phyloP scores from a whole-genome alignment of 2,888 invertebrate genomes.

The Itoplectis maculator region DNA sequence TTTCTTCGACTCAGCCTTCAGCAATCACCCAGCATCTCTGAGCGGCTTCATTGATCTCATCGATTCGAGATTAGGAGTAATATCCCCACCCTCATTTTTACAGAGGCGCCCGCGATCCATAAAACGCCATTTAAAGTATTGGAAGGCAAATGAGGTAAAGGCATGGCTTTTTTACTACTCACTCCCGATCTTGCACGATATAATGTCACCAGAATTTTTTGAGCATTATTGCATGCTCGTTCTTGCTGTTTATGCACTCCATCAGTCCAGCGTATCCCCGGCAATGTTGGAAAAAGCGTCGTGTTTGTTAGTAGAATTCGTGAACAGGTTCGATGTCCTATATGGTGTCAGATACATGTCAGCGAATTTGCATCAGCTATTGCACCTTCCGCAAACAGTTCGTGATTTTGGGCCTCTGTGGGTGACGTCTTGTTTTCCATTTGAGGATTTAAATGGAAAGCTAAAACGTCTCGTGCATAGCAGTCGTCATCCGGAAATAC shows the following conservation, averaged over 20 bases:
- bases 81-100: conserved; percentile 64
- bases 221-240: conserved; percentile 68
- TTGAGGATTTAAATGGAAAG: conserved; percentile 61
- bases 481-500: conserved; percentile 14
- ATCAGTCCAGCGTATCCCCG: conserved; percentile 60
- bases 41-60: conserved; percentile 42
- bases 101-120: conserved; percentile 63
- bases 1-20: conserved; percentile 56
- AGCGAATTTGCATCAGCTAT: conserved; percentile 54
- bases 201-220: conserved; percentile 66
- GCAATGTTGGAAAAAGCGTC: conserved; percentile 56
- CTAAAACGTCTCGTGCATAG: conserved; percentile 13
- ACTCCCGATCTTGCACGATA: conserved; percentile 64
- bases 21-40: conserved; percentile 49
- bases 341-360: conserved; percentile 65
- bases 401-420: conserved; percentile 58
- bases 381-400: conserved; percentile 56
- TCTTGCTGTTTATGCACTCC: conserved; percentile 61
- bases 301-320: conserved; percentile 56
- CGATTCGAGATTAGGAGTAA: conserved; percentile 54
- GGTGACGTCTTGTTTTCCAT: conserved; percentile 63
- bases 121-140: conserved; percentile 57
- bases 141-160: conserved; percentile 71
- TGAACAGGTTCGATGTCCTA: conserved; percentile 59
- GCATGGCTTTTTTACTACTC: conserved; percentile 69